Evolutionary conservation across 1,140 invertebrate species (phyloP).

Genomic region (Platyura marginata): DNA sequence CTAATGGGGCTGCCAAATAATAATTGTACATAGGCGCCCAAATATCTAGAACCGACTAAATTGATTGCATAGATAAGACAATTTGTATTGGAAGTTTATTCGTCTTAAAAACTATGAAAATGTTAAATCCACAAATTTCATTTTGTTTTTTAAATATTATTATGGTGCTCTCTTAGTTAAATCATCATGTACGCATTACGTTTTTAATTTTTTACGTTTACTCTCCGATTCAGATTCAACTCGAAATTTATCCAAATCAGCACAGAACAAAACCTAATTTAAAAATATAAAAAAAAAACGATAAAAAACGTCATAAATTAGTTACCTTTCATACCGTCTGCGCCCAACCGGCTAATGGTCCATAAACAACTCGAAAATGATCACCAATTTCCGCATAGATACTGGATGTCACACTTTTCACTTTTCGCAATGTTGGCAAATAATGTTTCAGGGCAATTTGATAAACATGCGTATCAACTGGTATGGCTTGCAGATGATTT

Average conservation of each 20-base stretch:
- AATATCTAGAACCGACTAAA: too few species aligned
- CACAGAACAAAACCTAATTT: slow-evolving; percentile 51
- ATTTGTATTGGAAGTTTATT: too few species aligned
- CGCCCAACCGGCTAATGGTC: slow-evolving; percentile 83
- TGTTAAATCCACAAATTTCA: too few species aligned
- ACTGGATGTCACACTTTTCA: slow-evolving; percentile 67
- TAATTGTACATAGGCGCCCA: too few species aligned
- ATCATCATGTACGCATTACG: too few species aligned
- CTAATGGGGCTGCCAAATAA: too few species aligned
- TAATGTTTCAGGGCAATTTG: slow-evolving; percentile 75
- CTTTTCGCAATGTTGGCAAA: slow-evolving; percentile 51
- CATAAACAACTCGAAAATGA: slow-evolving; percentile 67
- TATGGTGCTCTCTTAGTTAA: too few species aligned
- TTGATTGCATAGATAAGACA: too few species aligned
- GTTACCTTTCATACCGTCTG: slow-evolving; percentile 76
- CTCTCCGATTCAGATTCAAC: too few species aligned
- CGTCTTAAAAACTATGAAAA: too few species aligned
- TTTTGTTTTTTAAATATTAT: too few species aligned
- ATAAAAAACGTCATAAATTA: slow-evolving; percentile 1
- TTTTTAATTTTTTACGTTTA: too few species aligned
- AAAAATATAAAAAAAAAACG: slow-evolving; percentile 4
- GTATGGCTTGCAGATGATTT: slow-evolving; percentile 71
- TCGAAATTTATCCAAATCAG: slow-evolving; percentile 30
- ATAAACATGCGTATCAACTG: slow-evolving; percentile 93
- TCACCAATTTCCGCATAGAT: slow-evolving; percentile 71